phyloP scores from a whole-genome alignment of 1,140 invertebrate genomes.

The Bombus waltoni region DNA sequence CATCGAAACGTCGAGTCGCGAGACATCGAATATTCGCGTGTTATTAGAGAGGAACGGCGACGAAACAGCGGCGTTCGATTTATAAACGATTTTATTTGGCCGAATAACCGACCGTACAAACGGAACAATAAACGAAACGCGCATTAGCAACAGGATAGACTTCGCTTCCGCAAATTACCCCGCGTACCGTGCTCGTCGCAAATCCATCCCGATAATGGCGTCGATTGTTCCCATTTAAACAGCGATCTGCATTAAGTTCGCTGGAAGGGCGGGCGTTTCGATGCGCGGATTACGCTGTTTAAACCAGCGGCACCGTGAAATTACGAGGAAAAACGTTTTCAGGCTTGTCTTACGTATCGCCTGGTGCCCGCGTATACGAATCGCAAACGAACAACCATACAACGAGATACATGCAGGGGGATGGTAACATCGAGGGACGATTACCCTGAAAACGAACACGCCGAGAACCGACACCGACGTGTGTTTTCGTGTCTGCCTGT shows the following conservation, averaged over 20 bases:
- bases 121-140: neutral
- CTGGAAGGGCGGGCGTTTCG: neutral
- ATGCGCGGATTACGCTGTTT: slow-evolving; percentile 23
- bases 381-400: neutral
- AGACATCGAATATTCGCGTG: neutral
- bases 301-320: slow-evolving; percentile 35
- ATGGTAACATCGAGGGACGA: neutral
- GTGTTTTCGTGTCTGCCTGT: neutral
- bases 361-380: no score
- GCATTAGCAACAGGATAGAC: slow-evolving; percentile 17
- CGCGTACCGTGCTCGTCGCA: slow-evolving; percentile 8
- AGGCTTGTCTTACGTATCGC: slow-evolving; percentile 1
- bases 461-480: neutral
- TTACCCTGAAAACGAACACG: neutral
- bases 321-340: slow-evolving; percentile 35
- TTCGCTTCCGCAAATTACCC: slow-evolving; percentile 31
- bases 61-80: neutral
- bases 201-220: slow-evolving; percentile 42
- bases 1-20: no score
- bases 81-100: neutral
- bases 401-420: neutral
- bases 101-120: neutral
- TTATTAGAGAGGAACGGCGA: no score
- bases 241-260: slow-evolving; percentile 34
- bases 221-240: slow-evolving; percentile 48